These are phyloP conservation scores for Silurus glanis DNA, from an alignment of 2,113 vertebrate genomes.

Conservation along the genomic window DNA sequence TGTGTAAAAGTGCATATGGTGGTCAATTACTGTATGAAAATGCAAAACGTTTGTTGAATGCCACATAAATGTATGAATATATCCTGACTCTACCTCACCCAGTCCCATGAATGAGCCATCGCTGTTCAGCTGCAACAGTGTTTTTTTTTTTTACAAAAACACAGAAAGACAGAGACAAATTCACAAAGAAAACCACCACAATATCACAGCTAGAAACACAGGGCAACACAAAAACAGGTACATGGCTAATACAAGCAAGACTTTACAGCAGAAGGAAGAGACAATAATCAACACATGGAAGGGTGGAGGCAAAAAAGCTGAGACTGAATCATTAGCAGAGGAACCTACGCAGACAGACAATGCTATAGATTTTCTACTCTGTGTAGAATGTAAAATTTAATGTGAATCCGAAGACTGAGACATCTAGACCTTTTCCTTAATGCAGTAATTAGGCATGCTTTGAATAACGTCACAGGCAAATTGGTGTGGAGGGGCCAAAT, in stretches of 20 bases:
- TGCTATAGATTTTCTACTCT: slow-evolving; percentile 31
- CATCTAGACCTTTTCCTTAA: slow-evolving; percentile 15
- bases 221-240: not conserved
- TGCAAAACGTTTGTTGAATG: not conserved
- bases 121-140: not conserved
- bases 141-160: not conserved
- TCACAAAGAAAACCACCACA: not conserved
- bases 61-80: not conserved
- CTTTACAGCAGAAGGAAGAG: not conserved
- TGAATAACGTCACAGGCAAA: slow-evolving; percentile 63
- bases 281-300: not conserved
- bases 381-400: slow-evolving; percentile 25
- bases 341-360: not conserved
- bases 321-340: not conserved
- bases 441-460: slow-evolving; percentile 50
- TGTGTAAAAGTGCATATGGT: not conserved
- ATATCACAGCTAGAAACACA: not conserved
- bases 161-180: not conserved
- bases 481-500: slow-evolving; percentile 58
- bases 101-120: not conserved
- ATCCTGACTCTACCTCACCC: not conserved
- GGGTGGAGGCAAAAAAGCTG: not conserved
- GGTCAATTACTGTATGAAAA: not conserved
- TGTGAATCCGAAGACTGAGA: not conserved
- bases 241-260: not conserved